Evolutionary conservation across 2,888 invertebrate species (phyloP).

Genomic region (Mesorhabditis spiculigera): DNA sequence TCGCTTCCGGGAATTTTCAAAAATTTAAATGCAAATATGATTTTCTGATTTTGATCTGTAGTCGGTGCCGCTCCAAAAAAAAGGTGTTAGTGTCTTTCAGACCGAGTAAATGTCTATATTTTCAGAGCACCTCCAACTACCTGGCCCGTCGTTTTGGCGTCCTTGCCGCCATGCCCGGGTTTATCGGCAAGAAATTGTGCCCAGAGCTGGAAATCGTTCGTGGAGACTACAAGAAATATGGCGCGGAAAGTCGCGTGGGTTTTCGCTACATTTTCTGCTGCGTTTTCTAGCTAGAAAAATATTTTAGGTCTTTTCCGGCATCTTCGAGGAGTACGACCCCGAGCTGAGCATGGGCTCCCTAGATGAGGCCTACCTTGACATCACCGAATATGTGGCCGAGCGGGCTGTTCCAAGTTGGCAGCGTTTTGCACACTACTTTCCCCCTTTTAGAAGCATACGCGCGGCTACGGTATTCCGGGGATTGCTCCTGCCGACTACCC

Average conservation of each 20-base stretch:
- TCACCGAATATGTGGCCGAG: constrained; percentile 48
- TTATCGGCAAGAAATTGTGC: constrained; percentile 67
- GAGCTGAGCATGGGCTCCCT: constrained; percentile 63
- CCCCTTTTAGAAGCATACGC: constrained; percentile 18
- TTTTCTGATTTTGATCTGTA: too few relatives aligned
- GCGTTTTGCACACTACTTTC: not conserved
- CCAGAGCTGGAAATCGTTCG: constrained; percentile 65
- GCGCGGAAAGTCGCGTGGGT: constrained; percentile 60
- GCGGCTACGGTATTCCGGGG: constrained; percentile 41
- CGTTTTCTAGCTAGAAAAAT: not conserved
- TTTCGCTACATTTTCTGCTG: not conserved
- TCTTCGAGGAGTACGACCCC: constrained; percentile 65
- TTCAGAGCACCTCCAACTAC: constrained; percentile 68
- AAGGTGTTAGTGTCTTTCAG: too few relatives aligned
- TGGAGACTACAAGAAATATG: constrained; percentile 64
- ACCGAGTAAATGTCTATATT: constrained; percentile 11
- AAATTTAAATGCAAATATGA: too few relatives aligned
- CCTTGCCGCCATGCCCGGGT: constrained; percentile 69
- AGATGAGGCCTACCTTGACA: constrained; percentile 67
- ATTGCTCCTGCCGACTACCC: constrained; percentile 46
- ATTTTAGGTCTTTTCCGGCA: constrained; percentile 45
- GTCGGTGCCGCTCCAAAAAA: too few relatives aligned
- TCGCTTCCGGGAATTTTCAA: too few relatives aligned
- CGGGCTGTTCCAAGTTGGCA: constrained; percentile 16
- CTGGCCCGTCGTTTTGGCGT: constrained; percentile 67